Evolutionary conservation across 2,113 vertebrate species (phyloP), one percentile per base, ranked within the genome.

Genomic region (Sula dactylatra): DNA sequence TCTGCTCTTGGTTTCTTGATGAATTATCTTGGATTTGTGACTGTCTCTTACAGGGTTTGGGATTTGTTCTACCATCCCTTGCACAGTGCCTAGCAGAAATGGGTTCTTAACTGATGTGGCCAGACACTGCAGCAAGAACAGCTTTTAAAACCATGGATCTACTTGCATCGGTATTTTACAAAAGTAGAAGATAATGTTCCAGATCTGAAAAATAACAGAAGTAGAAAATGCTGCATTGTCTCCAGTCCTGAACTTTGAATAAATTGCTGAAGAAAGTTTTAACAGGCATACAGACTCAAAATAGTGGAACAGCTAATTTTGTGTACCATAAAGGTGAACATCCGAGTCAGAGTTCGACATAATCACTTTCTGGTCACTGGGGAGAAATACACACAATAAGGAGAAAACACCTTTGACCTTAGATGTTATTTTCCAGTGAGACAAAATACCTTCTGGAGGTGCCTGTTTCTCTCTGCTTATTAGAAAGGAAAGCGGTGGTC

Each of bases 121-220:
- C 62, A 70, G 55, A 42, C 11, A 14, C 24, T n/a, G 11, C 15
- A 59, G 14, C 32, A 55, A 42, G 40, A 66, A 8, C 21, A 73
- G 7, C 25, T 26, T 65, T 55, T 70, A 45, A 80, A 76, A 36
- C 11, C 25, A 52, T 9, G 34, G 42, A 61, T 47, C 22, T 15
- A 17, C 38, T 54, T 0, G 0, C 7, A 11, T 1, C 38, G 40
- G 4, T 50, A 8, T 31, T 40, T 50, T 8, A 32, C 3, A 22
- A 6, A 38, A 70, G 6, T 4, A 61, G 16, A 77, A 69, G 11
- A 71, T 15, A 71, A 62, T 2, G 6, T 34, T 86, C 16, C 34
- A 56, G 21, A 14, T 50, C 15, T 38, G 29, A 64, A 88, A 79
- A 90, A 65, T 7, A 71, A 24, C 4, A n/a, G 16, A 78, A 47